Base-by-base conservation (phyloP, 2,888 invertebrate species). In the Rhimphoctona megacephalus region DNA sequence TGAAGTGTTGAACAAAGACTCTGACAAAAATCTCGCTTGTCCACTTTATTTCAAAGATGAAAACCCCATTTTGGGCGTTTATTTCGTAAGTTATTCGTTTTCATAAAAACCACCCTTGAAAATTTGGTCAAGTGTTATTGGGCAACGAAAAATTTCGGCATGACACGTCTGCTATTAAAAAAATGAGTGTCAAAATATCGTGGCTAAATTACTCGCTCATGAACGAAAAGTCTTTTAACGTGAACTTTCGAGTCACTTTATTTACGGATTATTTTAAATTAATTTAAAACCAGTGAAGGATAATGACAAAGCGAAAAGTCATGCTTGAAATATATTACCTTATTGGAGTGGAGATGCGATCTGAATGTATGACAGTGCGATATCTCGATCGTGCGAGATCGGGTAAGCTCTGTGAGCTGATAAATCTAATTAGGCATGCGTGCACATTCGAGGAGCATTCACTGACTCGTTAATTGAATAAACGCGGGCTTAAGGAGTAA, bases 341-440 rank as follows among this genome's bases (percentile, higher is more conserved):
- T 17, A 61, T 43, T 43, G 36, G 9, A 49, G 17, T 8, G 25
- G 70, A 74, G 81, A 74, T 79, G 17, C 30, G 33, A 83, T 84
- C 81, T 69, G 43, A 25, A 83, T 79, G 54, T 61, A 73, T n/a
- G 49, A 73, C 73, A 52, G 46, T 43, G 74, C 43, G 69, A 78
- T 76, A 79, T 83, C 83, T 79, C 80, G 46, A 72, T 83, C 30
- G 43, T 36, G 57, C 67, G 74, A 74, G 57, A 61, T 61, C 83
- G 80, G 80, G 80, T 57, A 39, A 36, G 77, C 36, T 46, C 70
- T 14, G 39, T 25, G 36, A 49, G 66, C 67, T 19, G 81, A 83
- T 81, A 54, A 86, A 78, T 57, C 36, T 81, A 86, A 84, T 79
- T 74, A 81, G 64, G 25, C 70, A 57, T 25, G 33, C 69, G 49